Conservation (phyloP, 2,113 vertebrate genomes). For the Peromyscus polionotus region DNA sequence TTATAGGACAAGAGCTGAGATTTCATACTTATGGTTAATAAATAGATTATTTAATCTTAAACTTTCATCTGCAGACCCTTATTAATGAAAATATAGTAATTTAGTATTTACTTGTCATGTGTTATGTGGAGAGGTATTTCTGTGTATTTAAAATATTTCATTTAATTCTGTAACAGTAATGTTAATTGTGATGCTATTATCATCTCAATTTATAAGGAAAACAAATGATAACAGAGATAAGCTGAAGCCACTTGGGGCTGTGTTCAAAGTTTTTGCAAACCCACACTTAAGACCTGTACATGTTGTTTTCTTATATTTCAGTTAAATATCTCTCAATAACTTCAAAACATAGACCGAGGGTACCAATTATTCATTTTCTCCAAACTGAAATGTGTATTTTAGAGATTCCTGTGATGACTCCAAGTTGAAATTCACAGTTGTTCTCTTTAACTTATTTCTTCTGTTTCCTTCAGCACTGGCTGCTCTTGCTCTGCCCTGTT, state of each 20-base stretch:
- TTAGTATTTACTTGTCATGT: neutral
- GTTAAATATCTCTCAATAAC: neutral
- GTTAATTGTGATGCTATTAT: neutral
- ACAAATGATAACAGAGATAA: neutral
- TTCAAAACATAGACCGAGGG: neutral
- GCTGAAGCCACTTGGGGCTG: neutral
- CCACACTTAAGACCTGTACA: neutral
- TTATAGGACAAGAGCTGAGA: neutral
- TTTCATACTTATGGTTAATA: neutral
- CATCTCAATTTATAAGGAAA: neutral
- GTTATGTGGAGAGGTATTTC: neutral
- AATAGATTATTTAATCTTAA: constrained; percentile 35
- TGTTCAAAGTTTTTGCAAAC: neutral
- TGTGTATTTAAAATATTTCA: neutral
- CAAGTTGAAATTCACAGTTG: neutral
- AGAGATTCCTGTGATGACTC: neutral
- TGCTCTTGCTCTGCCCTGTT: neutral
- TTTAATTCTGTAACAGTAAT: constrained; percentile 8
- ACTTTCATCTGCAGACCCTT: neutral
- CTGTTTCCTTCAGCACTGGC: neutral
- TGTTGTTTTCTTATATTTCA: constrained; percentile 29
- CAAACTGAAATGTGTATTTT: neutral
- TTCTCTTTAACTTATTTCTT: neutral
- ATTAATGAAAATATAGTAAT: neutral
- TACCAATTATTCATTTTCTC: neutral